phyloP scores from a whole-genome alignment of 2,797 vertebrate species.

The Alcedo quadribrachys region DNA sequence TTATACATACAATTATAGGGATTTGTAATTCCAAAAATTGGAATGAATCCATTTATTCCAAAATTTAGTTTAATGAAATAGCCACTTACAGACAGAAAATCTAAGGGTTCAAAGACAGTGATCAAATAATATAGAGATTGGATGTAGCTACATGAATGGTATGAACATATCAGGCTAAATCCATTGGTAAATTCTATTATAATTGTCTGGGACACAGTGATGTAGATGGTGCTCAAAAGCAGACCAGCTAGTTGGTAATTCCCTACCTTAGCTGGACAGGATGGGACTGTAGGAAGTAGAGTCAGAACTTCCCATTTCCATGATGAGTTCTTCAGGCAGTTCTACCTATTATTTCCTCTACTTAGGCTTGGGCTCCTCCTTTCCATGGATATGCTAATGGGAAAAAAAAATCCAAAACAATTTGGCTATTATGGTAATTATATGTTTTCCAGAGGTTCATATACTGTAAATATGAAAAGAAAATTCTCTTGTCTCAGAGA shows the following conservation, averaged over 20 bases:
- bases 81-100: neutral
- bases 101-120: neutral
- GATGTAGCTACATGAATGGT: neutral
- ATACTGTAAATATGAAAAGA: neutral
- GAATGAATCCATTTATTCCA: neutral
- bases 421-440: neutral
- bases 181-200: neutral
- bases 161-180: neutral
- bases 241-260: neutral
- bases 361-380: neutral
- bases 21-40: neutral
- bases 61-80: neutral
- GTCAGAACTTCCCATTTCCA: neutral
- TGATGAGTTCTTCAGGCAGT: neutral
- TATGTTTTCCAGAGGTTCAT: neutral
- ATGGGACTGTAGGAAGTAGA: neutral
- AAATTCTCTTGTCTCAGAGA: neutral
- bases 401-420: neutral
- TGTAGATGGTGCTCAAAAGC: neutral
- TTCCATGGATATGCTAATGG: neutral
- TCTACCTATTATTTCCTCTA: neutral
- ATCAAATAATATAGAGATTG: neutral
- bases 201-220: neutral
- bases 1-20: neutral
- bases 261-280: neutral